Evolutionary conservation across 1,140 invertebrate genomes (phyloP).

Genomic region (Drosophila biarmipes): DNA sequence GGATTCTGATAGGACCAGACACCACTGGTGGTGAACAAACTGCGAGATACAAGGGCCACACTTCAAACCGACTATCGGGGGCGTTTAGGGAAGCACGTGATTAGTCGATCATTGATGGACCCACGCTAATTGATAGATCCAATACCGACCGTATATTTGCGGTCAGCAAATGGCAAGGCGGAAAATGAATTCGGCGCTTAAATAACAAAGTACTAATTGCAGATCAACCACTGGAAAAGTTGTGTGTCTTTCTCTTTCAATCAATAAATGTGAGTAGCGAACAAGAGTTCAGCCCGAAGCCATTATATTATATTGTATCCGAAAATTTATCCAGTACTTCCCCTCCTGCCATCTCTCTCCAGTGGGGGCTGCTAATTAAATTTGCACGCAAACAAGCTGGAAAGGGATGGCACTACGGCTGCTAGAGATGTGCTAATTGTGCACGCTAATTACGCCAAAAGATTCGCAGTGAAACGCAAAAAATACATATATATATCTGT

Average conservation of each 20-base stretch:
- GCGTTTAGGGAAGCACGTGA: conserved; percentile 36
- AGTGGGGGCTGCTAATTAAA: conserved; percentile 54
- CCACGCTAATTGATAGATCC: conserved; percentile 22
- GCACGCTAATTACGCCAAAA: conserved; percentile 62
- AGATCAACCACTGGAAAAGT: conserved; percentile 49
- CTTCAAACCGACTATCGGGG: conserved; percentile 12
- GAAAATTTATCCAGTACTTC: conserved; percentile 21
- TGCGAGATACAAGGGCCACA: conserved; percentile 1
- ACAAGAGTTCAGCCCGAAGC: conserved; percentile 21
- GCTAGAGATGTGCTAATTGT: conserved; percentile 73
- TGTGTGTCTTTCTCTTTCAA: conserved; percentile 26
- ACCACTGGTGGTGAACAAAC: conserved; percentile 3
- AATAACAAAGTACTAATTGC: conserved; percentile 59
- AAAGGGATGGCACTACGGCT: conserved; percentile 14
- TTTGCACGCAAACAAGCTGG: conserved; percentile 49
- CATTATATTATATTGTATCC: conserved; percentile 35
- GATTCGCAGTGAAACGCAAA: conserved; percentile 46
- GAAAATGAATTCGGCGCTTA: conserved; percentile 59
- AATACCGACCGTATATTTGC: conserved; percentile 21
- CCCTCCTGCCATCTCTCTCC: conserved; percentile 5
- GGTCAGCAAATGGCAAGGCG: conserved; percentile 20
- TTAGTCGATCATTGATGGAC: conserved; percentile 18
- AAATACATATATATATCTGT: conserved; percentile 2
- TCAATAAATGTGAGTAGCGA: conserved; percentile 14
- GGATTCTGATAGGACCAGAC: conserved; percentile 21